These are phyloP conservation scores for Molothrus aeneus DNA, from an alignment of 2,797 vertebrate genomes.

Conservation along the genomic window DNA sequence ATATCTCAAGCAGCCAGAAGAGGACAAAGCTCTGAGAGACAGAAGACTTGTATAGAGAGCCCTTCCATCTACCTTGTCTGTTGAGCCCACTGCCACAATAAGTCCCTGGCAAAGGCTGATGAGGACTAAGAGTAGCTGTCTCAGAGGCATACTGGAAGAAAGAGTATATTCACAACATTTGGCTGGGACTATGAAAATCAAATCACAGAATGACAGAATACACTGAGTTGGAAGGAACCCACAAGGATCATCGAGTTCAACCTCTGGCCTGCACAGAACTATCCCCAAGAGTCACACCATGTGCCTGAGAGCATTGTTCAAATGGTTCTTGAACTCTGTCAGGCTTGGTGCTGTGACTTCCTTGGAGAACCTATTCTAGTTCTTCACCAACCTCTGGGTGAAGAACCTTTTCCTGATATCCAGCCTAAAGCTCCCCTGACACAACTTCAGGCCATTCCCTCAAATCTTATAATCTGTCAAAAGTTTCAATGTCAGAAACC, in stretches of 20 bases:
- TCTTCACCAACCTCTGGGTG: no score
- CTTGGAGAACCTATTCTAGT: not conserved
- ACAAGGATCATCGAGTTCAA: accelerated
- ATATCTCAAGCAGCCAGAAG: not conserved
- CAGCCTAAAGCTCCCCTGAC: not conserved
- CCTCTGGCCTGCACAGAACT: accelerated
- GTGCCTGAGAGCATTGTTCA: not conserved
- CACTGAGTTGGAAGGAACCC: not conserved
- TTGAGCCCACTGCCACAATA: not conserved
- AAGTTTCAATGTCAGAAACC: not conserved
- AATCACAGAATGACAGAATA: not conserved
- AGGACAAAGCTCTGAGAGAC: not conserved
- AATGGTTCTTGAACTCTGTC: not conserved
- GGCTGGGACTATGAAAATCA: not conserved
- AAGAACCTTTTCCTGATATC: not conserved
- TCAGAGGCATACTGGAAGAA: not conserved
- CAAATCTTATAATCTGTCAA: not conserved
- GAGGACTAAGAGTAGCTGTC: not conserved
- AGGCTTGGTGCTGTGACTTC: not conserved
- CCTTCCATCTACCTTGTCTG: not conserved
- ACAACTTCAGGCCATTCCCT: not conserved
- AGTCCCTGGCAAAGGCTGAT: not conserved
- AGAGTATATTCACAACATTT: not conserved
- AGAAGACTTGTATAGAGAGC: not conserved
- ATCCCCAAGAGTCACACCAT: not conserved